Percentiles rank a stretch among this genome's conserved stretches.
These are phyloP conservation scores for Oreochromis mossambicus DNA, from an alignment of 2,797 vertebrate species.

Conservation along the genomic window DNA sequence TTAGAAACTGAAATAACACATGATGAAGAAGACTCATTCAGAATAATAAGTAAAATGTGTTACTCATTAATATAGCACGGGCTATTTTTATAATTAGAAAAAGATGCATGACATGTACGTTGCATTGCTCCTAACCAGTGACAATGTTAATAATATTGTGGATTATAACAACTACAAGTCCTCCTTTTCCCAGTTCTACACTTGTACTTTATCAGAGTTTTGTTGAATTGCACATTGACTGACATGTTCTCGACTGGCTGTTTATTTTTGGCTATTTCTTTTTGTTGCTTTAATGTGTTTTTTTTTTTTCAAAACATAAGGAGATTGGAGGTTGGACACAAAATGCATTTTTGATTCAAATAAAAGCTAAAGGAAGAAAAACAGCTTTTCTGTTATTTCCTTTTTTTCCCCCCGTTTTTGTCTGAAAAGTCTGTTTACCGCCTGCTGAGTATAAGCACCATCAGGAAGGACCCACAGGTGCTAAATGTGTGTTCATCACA, in stretches of 20 bases:
- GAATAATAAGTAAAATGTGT: not conserved
- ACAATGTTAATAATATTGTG: not conserved
- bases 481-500: not conserved
- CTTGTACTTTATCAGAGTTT: not conserved
- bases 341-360: not conserved
- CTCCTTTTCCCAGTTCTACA: not conserved
- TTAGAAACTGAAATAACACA: not conserved
- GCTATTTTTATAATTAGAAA: not conserved
- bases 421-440: not conserved
- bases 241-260: not conserved
- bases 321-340: not conserved
- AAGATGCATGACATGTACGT: not conserved
- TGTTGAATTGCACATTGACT: not conserved
- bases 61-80: not conserved
- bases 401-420: not conserved
- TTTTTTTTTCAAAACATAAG: not conserved
- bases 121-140: not conserved
- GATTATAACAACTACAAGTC: not conserved
- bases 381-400: not conserved
- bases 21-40: not conserved
- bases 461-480: not conserved
- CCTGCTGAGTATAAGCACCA: not conserved
- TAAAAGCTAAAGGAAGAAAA: not conserved
- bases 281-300: not conserved
- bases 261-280: not conserved